A percentile compares a stretch with the other conserved stretches of the same genome.
phyloP scores from a whole-genome alignment of 2,888 invertebrate species.

The Tortrix viridana region DNA sequence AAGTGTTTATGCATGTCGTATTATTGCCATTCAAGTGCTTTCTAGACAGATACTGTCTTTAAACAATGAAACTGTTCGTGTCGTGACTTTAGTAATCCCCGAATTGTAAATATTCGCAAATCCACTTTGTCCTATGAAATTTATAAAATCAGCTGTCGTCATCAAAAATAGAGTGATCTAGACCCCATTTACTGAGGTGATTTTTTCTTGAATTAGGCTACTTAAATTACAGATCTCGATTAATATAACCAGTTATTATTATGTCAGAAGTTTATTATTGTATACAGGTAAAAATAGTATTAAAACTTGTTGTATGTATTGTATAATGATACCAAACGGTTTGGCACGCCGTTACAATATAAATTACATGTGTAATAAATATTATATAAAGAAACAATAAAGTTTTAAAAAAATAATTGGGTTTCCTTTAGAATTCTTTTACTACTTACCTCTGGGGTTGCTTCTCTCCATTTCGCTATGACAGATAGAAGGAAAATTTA shows the following conservation, averaged over 20 bases:
- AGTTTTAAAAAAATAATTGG: constrained; percentile 73
- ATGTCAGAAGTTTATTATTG: constrained; percentile 82
- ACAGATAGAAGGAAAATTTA: constrained; percentile 29
- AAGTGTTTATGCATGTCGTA: constrained; percentile 48
- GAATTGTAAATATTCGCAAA: constrained; percentile 60
- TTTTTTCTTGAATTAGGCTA: constrained; percentile 69
- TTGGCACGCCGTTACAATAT: constrained; percentile 64
- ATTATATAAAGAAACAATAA: constrained; percentile 83
- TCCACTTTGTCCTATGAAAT: constrained; percentile 56
- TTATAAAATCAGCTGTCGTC: constrained; percentile 51
- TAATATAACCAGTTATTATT: constrained; percentile 81
- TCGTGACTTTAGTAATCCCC: constrained; percentile 28
- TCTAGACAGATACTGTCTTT: constrained; percentile 76
- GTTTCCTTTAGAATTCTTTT: constrained; percentile 48
- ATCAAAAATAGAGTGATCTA: constrained; percentile 54
- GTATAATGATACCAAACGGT: constrained; percentile 71
- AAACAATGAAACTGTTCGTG: constrained; percentile 56
- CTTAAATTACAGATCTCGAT: constrained; percentile 65
- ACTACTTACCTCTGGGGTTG: constrained; percentile 1
- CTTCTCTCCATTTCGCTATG: constrained; percentile 5
- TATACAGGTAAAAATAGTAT: constrained; percentile 80
- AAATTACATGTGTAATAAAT: constrained; percentile 81
- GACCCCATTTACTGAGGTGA: constrained; percentile 53
- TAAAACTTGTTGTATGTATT: constrained; percentile 80
- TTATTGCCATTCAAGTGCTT: constrained; percentile 69